Percentiles rank a stretch among this genome's conserved stretches.
Evolutionary conservation across 2,797 vertebrate genomes (phyloP).

Genomic region (Kryptolebias ocellatus): DNA sequence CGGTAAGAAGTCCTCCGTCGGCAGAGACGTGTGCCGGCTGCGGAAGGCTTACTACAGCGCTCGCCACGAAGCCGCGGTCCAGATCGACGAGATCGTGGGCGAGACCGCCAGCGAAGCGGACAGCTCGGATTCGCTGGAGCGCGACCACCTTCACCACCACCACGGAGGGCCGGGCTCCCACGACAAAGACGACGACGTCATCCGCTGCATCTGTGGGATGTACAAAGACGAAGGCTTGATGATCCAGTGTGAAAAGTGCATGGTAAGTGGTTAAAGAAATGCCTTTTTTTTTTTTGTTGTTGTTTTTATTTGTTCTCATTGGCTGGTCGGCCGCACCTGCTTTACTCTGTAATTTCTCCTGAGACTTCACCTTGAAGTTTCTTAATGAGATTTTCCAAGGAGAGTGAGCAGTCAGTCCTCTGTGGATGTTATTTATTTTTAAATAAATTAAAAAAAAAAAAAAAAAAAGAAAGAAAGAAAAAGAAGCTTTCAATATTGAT

Average conservation of each 20-base stretch:
- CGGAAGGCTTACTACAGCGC: conserved; percentile 95
- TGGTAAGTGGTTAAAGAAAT: conserved; percentile 80
- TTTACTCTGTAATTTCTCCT: conserved; percentile 10
- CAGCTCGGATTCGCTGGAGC: conserved; percentile 94
- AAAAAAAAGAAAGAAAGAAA: background rate
- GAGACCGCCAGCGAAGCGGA: conserved; percentile 96
- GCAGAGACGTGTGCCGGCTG: conserved; percentile 93
- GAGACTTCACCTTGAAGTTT: conserved; percentile 24
- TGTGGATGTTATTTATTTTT: conserved; percentile 43
- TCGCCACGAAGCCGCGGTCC: conserved; percentile 92
- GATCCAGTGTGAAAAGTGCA: conserved; percentile 99
- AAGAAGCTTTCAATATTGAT: conserved; percentile 17
- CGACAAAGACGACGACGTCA: conserved; percentile 95
- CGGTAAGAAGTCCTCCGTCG: conserved; percentile 91
- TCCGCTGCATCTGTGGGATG: conserved; percentile 97
- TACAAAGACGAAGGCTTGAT: conserved; percentile 98
- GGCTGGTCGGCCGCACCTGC: conserved; percentile 23
- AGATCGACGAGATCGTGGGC: conserved; percentile 97
- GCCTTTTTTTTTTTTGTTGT: background rate
- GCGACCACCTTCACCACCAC: conserved; percentile 89
- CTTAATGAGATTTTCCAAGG: conserved; percentile 30
- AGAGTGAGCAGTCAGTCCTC: conserved; percentile 13
- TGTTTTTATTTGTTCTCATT: background rate
- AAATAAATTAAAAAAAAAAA: conserved; percentile 22
- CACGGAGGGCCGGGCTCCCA: conserved; percentile 82